A percentile compares a stretch with the other conserved stretches of the same genome.
Evolutionary conservation across 2,888 invertebrate species (phyloP).

Genomic region (Netelia fuscicornis): DNA sequence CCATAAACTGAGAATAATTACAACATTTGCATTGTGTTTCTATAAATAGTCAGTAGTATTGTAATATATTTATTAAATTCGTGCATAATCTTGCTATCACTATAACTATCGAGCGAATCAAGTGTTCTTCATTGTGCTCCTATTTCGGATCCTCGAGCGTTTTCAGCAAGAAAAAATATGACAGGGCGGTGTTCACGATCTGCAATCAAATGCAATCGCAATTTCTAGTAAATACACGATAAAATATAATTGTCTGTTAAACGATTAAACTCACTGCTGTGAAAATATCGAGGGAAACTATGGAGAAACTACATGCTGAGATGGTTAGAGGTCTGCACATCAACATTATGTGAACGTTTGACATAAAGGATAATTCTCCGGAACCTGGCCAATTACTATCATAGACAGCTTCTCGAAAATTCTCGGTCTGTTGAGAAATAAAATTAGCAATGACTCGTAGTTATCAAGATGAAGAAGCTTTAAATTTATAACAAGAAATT

Average conservation of each 20-base stretch:
- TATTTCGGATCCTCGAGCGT: slow-evolving; percentile 56
- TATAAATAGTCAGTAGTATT: too few species aligned
- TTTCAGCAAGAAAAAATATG: slow-evolving; percentile 68
- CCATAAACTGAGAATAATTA: too few species aligned
- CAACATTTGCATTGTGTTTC: too few species aligned
- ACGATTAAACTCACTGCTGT: slow-evolving; percentile 42
- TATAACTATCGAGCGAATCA: too few species aligned
- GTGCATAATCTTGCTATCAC: neutral
- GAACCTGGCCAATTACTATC: slow-evolving; percentile 71
- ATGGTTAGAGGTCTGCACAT: slow-evolving; percentile 73
- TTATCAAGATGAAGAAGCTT: too few species aligned
- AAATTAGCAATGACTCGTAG: too few species aligned
- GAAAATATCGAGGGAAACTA: slow-evolving; percentile 68
- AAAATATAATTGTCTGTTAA: too few species aligned
- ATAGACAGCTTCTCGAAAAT: slow-evolving; percentile 72
- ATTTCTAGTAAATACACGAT: neutral
- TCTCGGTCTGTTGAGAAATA: slow-evolving; percentile 66
- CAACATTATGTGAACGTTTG: slow-evolving; percentile 70
- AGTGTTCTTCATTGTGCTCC: neutral
- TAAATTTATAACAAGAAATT: neutral
- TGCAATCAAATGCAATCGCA: slow-evolving; percentile 9
- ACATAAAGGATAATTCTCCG: slow-evolving; percentile 64
- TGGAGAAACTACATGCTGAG: slow-evolving; percentile 70
- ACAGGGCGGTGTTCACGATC: slow-evolving; percentile 68
- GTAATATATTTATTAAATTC: too few species aligned